Evolutionary conservation across 2,113 vertebrate genomes (phyloP).

Genomic region (Cheirogaleus medius): DNA sequence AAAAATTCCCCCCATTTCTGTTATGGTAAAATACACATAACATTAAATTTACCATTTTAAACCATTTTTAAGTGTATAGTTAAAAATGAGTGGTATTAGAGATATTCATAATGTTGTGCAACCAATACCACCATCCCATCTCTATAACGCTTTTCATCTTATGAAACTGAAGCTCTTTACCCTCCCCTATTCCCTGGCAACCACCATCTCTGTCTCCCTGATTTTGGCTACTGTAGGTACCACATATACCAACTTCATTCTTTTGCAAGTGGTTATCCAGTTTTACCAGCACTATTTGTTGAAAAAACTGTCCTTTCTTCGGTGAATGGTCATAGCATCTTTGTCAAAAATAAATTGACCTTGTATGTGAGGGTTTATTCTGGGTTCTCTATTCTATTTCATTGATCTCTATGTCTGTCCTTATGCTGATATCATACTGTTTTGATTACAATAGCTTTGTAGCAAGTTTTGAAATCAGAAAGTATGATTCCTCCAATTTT

Average conservation of each 20-base stretch:
- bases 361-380: not conserved
- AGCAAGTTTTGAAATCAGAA: not conserved
- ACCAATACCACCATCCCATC: not conserved
- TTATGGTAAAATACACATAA: not conserved
- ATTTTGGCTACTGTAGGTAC: not conserved
- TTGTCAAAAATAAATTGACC: not conserved
- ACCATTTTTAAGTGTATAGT: not conserved
- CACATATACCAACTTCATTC: not conserved
- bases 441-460: not conserved
- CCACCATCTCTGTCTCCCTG: not conserved
- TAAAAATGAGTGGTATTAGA: not conserved
- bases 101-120: not conserved
- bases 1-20: too few species aligned
- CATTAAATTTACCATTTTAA: not conserved
- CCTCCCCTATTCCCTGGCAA: too few species aligned
- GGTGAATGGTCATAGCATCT: not conserved
- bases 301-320: not conserved
- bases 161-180: not conserved
- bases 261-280: not conserved
- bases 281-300: not conserved
- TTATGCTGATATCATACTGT: not conserved
- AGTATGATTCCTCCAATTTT: not conserved
- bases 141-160: not conserved
- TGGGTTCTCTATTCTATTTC: not conserved
- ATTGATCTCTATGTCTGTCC: not conserved